Evolutionary conservation across 2,888 invertebrate species (phyloP).

Genomic region (Pammene aurita): DNA sequence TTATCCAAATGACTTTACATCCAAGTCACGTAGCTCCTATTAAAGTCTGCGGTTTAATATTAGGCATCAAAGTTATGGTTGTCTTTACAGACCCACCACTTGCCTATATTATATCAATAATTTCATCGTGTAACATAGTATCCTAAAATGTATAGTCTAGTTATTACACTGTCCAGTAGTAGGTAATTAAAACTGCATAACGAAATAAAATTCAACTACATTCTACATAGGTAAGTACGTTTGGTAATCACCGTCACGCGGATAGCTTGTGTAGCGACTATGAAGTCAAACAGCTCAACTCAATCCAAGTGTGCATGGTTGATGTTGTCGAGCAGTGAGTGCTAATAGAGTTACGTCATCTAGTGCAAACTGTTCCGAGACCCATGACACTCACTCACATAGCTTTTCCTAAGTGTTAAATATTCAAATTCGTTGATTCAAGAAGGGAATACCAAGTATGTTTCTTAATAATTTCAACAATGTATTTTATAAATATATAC

Average conservation of each 20-base stretch:
- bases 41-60: slow-evolving; percentile 10
- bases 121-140: neutral
- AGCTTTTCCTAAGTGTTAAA: neutral
- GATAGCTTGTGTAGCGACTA: slow-evolving; percentile 13
- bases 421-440: too few relatives aligned
- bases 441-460: too few relatives aligned
- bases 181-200: neutral
- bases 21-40: slow-evolving; percentile 2
- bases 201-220: neutral
- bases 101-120: neutral
- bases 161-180: neutral
- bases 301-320: slow-evolving; percentile 10
- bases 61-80: slow-evolving; percentile 5
- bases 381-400: slow-evolving; percentile 5
- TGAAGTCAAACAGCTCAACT: slow-evolving; percentile 21
- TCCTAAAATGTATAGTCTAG: neutral
- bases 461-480: too few relatives aligned
- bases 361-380: slow-evolving; percentile 14
- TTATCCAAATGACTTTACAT: slow-evolving; percentile 10
- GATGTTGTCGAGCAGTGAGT: slow-evolving; percentile 17
- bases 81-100: neutral
- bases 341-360: slow-evolving; percentile 19
- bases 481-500: neutral
- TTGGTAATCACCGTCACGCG: slow-evolving; percentile 12
- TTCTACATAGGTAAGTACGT: neutral